Percentiles rank a stretch among this genome's conserved stretches.
Evolutionary conservation across 2,888 invertebrate genomes (phyloP).

Genomic region (Dolomedes plantarius): DNA sequence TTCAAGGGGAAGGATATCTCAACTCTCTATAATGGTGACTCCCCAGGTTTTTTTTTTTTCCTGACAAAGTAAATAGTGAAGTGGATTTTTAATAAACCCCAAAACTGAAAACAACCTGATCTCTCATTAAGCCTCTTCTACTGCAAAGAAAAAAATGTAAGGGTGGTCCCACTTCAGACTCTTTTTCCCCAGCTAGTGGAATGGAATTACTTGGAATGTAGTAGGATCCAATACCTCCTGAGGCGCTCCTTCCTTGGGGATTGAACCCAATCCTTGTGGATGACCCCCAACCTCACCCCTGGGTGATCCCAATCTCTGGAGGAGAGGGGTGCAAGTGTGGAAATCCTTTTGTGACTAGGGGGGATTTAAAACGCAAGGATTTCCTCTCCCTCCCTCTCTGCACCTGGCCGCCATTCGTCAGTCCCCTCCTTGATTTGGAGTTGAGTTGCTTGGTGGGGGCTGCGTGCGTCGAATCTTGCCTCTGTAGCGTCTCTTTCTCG

Average conservation of each 20-base stretch:
- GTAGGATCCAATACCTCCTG: background rate
- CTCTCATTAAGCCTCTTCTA: too few species aligned
- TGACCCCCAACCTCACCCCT: background rate
- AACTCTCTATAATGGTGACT: too few species aligned
- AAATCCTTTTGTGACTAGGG: conserved; percentile 30
- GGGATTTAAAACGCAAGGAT: conserved; percentile 17
- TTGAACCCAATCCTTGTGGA: background rate
- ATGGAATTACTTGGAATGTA: background rate
- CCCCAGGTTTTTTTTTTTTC: too few species aligned
- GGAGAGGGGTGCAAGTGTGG: background rate
- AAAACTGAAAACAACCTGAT: too few species aligned
- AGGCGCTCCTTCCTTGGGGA: background rate
- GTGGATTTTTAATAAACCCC: too few species aligned
- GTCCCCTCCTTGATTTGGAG: background rate
- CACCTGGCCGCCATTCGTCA: conserved; percentile 10
- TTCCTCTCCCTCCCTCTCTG: conserved; percentile 13
- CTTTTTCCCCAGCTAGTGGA: too few species aligned
- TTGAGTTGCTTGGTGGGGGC: conserved; percentile 12
- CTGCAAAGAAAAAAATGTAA: too few species aligned
- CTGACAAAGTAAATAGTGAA: too few species aligned
- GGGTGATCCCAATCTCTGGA: conserved; percentile 21
- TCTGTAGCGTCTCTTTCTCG: background rate
- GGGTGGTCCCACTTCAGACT: too few species aligned
- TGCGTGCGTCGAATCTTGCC: background rate
- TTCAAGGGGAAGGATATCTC: too few species aligned